A percentile compares a stretch with the other conserved stretches of the same genome.
These are phyloP conservation scores for Callyntrura guangdongensis DNA, from an alignment of 2,888 invertebrate species.

Conservation along the genomic window DNA sequence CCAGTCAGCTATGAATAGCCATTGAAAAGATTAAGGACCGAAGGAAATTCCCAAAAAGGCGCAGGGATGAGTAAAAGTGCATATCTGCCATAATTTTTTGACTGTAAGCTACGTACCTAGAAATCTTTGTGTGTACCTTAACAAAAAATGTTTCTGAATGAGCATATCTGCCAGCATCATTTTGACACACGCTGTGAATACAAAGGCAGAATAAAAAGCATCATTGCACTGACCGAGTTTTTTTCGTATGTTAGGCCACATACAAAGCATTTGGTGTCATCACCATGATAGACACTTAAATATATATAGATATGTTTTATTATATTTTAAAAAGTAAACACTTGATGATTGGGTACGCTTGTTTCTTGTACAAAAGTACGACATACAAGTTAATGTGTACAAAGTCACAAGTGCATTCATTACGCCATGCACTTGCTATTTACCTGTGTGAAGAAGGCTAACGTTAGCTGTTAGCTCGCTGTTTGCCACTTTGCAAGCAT, in stretches of 20 bases:
- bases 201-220: no score
- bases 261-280: conserved; percentile 5
- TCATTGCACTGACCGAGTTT: no score
- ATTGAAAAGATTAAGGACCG: not conserved
- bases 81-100: not conserved
- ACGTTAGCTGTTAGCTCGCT: not conserved
- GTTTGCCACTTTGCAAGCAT: not conserved
- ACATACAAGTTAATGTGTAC: not conserved
- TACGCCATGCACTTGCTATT: not conserved
- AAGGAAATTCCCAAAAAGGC: conserved; percentile 3
- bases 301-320: not conserved
- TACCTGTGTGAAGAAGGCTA: conserved; percentile 10
- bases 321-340: not conserved
- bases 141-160: not conserved
- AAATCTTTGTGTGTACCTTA: not conserved
- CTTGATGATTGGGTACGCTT: not conserved
- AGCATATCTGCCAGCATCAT: not conserved
- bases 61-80: conserved; percentile 3
- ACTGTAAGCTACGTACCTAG: not conserved
- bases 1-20: not conserved
- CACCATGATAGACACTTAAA: not conserved
- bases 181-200: no score
- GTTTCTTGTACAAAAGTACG: not conserved
- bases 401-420: no score
- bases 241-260: no score